These are phyloP conservation scores for Pseudomyrmex concolor DNA, from an alignment of 1,140 invertebrate species.

Conservation along the genomic window DNA sequence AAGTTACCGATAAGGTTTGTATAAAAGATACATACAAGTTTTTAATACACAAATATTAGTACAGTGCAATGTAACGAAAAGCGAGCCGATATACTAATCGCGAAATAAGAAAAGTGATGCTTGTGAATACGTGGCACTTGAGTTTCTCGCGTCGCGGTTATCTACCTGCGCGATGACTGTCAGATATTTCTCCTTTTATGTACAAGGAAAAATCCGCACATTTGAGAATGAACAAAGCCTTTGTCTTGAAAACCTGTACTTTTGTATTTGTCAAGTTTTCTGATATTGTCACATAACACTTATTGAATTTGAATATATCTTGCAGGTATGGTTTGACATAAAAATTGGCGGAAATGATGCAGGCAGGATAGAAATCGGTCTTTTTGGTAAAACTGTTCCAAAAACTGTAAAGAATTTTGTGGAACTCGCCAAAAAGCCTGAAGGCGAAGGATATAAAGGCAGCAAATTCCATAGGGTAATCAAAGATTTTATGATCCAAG, in stretches of 20 bases:
- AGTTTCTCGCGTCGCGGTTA: neutral
- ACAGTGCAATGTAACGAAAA: neutral
- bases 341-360: constrained; percentile 91
- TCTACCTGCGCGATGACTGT: neutral
- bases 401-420: constrained; percentile 97
- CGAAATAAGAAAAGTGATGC: neutral
- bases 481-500: constrained; percentile 98
- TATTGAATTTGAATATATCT: constrained; percentile 20
- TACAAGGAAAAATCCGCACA: neutral
- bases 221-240: neutral
- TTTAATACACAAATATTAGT: neutral
- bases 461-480: constrained; percentile 97
- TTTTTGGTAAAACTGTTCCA: constrained; percentile 98
- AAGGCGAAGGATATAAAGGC: constrained; percentile 94
- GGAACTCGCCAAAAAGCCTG: constrained; percentile 91
- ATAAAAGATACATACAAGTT: constrained; percentile 65
- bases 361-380: constrained; percentile 95
- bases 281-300: neutral
- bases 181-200: neutral
- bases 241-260: neutral
- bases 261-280: neutral
- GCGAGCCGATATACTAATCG: neutral
- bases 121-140: constrained; percentile 23
- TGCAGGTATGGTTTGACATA: constrained; percentile 97
- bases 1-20: constrained; percentile 90